Conservation (phyloP, 1,140 invertebrate genomes). For the Drosophila ananassae region DNA sequence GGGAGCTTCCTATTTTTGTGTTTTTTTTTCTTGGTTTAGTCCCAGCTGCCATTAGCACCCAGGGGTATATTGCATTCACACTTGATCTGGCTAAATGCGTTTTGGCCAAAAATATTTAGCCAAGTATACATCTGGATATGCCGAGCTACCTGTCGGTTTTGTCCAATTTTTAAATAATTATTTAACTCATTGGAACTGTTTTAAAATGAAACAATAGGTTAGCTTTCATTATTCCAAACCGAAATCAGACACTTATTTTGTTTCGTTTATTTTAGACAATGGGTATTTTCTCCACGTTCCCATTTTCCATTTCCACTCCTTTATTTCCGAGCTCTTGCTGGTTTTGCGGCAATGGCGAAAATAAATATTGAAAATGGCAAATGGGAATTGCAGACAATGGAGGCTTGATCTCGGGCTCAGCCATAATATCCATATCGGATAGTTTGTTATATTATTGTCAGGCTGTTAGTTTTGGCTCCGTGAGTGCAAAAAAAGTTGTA, state of each 20-base stretch:
- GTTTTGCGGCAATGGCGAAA: constrained; percentile 54
- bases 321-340: constrained; percentile 10
- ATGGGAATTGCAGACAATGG: constrained; percentile 79
- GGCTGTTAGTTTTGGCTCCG: constrained; percentile 47
- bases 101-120: neutral
- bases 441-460: constrained; percentile 55
- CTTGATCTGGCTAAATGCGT: neutral
- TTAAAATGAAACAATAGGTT: neutral
- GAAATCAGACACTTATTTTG: neutral
- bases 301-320: neutral
- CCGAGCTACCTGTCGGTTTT: neutral
- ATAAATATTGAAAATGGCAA: constrained; percentile 80
- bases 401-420: constrained; percentile 45
- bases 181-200: neutral
- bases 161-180: neutral
- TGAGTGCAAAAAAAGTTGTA: constrained; percentile 49
- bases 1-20: constrained; percentile 5
- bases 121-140: neutral
- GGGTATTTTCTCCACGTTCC: constrained; percentile 1
- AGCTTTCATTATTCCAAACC: neutral
- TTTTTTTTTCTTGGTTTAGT: neutral
- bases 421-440: constrained; percentile 33
- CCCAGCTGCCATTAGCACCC: constrained; percentile 24
- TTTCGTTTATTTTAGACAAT: neutral
- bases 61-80: constrained; percentile 20